Evolutionary conservation across 1,140 invertebrate genomes (phyloP).

Genomic region (Platorchestia sp.): DNA sequence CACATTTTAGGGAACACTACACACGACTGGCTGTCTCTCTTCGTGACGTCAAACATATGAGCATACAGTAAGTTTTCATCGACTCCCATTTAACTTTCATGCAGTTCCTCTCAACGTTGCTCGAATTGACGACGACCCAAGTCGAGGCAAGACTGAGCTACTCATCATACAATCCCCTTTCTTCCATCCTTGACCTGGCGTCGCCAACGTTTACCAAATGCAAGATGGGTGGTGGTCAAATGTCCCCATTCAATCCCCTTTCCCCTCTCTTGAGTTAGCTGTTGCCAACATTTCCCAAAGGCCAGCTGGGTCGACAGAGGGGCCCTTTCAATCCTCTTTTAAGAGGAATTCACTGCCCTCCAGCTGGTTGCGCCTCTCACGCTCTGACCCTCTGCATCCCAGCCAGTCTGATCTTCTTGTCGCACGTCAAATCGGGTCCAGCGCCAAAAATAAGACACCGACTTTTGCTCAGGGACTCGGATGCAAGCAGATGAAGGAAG

Average conservation of each 20-base stretch:
- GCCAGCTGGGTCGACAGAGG: not conserved
- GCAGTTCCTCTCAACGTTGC: not conserved
- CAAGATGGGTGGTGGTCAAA: not conserved
- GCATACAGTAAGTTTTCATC: not conserved
- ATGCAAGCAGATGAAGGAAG: not conserved
- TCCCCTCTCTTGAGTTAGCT: not conserved
- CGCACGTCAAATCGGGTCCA: not conserved
- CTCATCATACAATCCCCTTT: not conserved
- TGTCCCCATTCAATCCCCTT: not conserved
- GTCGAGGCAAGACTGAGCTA: not conserved
- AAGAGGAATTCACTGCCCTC: not conserved
- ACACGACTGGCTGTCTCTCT: not conserved
- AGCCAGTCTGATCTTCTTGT: not conserved
- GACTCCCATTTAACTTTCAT: not conserved
- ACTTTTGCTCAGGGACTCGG: not conserved
- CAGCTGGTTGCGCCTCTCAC: not conserved
- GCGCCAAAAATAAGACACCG: not conserved
- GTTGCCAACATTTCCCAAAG: not conserved
- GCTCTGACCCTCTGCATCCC: not conserved
- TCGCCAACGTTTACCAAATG: not conserved
- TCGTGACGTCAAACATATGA: not conserved
- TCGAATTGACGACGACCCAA: not conserved
- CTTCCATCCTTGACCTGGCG: not conserved
- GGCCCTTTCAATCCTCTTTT: not conserved
- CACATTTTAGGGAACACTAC: not conserved